Conservation (phyloP, 2,888 invertebrate species). For the Agrilus cyanescens region DNA sequence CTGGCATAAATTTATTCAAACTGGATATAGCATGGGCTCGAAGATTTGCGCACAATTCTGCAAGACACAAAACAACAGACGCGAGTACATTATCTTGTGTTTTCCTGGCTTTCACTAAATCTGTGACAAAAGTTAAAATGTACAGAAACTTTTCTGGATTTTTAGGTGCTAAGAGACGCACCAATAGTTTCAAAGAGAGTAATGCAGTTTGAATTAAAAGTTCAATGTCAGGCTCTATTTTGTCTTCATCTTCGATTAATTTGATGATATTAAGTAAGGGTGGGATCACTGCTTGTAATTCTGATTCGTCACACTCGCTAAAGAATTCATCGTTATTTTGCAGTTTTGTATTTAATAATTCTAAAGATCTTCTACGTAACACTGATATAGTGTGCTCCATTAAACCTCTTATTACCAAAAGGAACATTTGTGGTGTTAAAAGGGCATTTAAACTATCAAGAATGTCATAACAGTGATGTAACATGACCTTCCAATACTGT, state of each 20-base stretch:
- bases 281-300: slow-evolving; percentile 46
- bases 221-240: slow-evolving; percentile 45
- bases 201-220: slow-evolving; percentile 72
- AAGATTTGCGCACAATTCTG: slow-evolving; percentile 65
- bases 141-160: slow-evolving; percentile 59
- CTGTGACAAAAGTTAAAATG: slow-evolving; percentile 55
- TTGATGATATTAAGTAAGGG: slow-evolving; percentile 49
- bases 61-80: slow-evolving; percentile 62
- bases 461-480: slow-evolving; percentile 67
- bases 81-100: slow-evolving; percentile 54
- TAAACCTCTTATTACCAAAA: slow-evolving; percentile 64
- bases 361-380: slow-evolving; percentile 71
- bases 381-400: slow-evolving; percentile 56
- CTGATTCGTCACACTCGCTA: slow-evolving; percentile 33
- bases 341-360: slow-evolving; percentile 72
- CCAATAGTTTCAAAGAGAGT: slow-evolving; percentile 70
- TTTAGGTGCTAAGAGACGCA: slow-evolving; percentile 54
- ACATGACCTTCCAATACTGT: slow-evolving; percentile 74
- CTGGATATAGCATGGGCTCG: slow-evolving; percentile 62
- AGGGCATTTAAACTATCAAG: slow-evolving; percentile 70
- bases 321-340: slow-evolving; percentile 54
- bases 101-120: slow-evolving; percentile 42
- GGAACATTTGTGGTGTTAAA: slow-evolving; percentile 66
- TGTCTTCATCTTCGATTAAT: slow-evolving; percentile 37
- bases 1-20: slow-evolving; percentile 71